These are phyloP conservation scores for Venturia canescens DNA, from an alignment of 1,140 invertebrate species.

Conservation along the genomic window DNA sequence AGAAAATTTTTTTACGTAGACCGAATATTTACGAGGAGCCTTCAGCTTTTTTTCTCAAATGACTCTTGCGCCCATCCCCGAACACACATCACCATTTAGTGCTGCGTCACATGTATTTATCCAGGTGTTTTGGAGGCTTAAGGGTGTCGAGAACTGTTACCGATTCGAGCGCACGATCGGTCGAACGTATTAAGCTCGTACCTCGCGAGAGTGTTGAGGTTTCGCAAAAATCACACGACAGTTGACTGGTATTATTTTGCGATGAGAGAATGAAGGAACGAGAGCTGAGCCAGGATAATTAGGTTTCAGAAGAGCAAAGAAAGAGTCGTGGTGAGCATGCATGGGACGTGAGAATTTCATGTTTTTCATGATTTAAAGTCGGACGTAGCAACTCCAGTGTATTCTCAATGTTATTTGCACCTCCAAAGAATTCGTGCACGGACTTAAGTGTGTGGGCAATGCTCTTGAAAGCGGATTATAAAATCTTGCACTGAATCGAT, in stretches of 20 bases:
- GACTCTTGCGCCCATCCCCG: not conserved
- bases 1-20: not conserved
- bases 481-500: not conserved
- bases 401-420: not conserved
- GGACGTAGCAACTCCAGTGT: not conserved
- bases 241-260: constrained; percentile 21
- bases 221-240: constrained; percentile 38
- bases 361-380: constrained; percentile 24
- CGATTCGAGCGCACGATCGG: constrained; percentile 30
- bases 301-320: constrained; percentile 33
- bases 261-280: not conserved
- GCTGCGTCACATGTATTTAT: constrained; percentile 29
- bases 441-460: not conserved
- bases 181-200: constrained; percentile 8
- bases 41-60: not conserved
- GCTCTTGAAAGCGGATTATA: constrained; percentile 22
- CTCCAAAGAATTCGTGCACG: not conserved
- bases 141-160: constrained; percentile 25
- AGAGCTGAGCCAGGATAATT: constrained; percentile 41
- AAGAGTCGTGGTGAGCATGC: not conserved
- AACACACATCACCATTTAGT: not conserved
- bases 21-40: not conserved
- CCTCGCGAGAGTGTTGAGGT: constrained; percentile 12
- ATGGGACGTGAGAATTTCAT: constrained; percentile 29
- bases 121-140: constrained; percentile 36